phyloP scores from a whole-genome alignment of 2,797 vertebrate species.

The Cyclopterus lumpus region DNA sequence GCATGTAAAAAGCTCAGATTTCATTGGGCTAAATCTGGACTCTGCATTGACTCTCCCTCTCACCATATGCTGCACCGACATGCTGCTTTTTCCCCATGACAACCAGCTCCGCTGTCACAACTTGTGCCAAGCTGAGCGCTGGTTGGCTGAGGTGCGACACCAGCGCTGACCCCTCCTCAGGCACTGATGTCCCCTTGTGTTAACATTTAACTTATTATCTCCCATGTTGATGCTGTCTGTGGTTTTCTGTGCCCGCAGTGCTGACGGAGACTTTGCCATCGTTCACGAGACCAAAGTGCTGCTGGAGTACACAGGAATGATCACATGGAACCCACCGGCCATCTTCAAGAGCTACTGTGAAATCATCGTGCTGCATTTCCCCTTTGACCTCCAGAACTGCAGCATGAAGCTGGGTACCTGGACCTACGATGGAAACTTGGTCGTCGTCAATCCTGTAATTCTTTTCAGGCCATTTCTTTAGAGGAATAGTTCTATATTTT shows the following conservation, averaged over 20 bases:
- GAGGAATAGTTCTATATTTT: not conserved
- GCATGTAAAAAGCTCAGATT: constrained; percentile 69
- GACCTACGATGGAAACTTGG: constrained; percentile 91
- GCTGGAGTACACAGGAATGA: constrained; percentile 90
- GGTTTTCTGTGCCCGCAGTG: constrained; percentile 77
- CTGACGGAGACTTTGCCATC: constrained; percentile 95
- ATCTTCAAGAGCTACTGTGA: constrained; percentile 99
- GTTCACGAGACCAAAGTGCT: constrained; percentile 95
- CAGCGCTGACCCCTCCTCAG: constrained; percentile 49
- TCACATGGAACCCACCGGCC: constrained; percentile 95
- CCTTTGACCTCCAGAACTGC: constrained; percentile 97
- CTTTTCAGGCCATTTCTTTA: not conserved
- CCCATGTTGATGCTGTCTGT: constrained; percentile 41
- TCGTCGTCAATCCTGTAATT: constrained; percentile 90
- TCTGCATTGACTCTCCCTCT: constrained; percentile 24
- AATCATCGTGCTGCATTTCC: constrained; percentile 95
- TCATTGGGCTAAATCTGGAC: constrained; percentile 77
- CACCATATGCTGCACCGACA: constrained; percentile 75
- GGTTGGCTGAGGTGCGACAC: constrained; percentile 56
- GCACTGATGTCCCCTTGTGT: constrained; percentile 58
- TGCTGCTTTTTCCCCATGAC: constrained; percentile 64
- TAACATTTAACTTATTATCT: constrained; percentile 56
- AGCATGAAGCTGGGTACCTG: constrained; percentile 96
- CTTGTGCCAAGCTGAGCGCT: constrained; percentile 47
- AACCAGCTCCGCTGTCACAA: constrained; percentile 64